phyloP scores from a whole-genome alignment of 2,888 invertebrate genomes.

The Abrostola triplasia region DNA sequence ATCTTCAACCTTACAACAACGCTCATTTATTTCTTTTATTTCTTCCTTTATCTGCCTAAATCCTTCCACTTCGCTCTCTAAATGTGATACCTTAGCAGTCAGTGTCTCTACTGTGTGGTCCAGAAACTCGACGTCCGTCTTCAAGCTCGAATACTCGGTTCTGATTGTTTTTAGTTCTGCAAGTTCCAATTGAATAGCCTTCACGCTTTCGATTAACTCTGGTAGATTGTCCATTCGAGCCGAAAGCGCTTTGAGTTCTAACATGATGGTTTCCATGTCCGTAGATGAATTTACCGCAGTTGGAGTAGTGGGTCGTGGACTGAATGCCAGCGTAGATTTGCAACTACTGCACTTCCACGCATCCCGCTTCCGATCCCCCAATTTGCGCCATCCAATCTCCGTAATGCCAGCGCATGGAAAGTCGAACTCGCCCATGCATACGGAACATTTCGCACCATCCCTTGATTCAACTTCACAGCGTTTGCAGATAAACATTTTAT shows the following conservation, averaged over 20 bases:
- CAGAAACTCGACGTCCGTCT: background rate
- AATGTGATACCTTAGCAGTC: background rate
- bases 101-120: background rate
- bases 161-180: too few species aligned
- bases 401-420: slow-evolving; percentile 14
- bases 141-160: too few species aligned
- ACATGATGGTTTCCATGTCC: too few species aligned
- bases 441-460: slow-evolving; percentile 2
- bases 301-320: background rate
- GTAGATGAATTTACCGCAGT: too few species aligned
- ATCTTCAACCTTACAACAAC: background rate
- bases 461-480: slow-evolving; percentile 1
- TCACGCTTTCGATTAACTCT: too few species aligned
- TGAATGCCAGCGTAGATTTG: background rate
- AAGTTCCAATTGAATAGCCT: too few species aligned
- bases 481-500: slow-evolving; percentile 4
- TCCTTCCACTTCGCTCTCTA: background rate
- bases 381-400: slow-evolving; percentile 2
- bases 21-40: background rate
- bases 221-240: too few species aligned
- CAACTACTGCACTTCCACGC: slow-evolving; percentile 8
- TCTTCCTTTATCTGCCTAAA: background rate
- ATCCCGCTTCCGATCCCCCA: slow-evolving; percentile 6
- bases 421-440: slow-evolving; percentile 1
- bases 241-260: too few species aligned